Conservation (phyloP, 2,113 vertebrate species). For the Pomatorhinus ruficollis region DNA sequence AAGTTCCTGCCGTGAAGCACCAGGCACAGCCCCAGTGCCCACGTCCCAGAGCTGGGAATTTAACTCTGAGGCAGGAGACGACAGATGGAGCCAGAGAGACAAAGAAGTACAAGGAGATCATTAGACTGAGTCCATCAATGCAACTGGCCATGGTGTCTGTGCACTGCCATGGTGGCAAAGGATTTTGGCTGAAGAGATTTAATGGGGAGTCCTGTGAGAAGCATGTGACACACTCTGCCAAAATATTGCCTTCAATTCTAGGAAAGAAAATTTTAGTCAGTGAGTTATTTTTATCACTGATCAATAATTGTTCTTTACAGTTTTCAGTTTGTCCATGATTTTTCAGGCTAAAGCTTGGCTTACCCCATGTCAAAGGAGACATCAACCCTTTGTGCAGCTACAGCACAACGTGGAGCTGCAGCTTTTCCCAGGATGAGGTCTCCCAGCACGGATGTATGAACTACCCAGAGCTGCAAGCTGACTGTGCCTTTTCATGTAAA, state of each 20-base stretch:
- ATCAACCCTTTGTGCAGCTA: not conserved
- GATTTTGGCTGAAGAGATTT: not conserved
- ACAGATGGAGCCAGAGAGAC: slow-evolving; percentile 65
- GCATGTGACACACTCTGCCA: not conserved
- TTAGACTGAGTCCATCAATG: not conserved
- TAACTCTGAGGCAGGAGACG: not conserved
- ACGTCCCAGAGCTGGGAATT: not conserved
- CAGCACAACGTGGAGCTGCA: not conserved
- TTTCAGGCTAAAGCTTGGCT: not conserved
- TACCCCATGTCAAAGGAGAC: not conserved
- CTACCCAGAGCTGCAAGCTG: not conserved
- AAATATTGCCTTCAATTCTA: not conserved
- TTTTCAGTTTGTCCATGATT: not conserved
- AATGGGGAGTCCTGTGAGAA: not conserved
- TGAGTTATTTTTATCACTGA: not conserved
- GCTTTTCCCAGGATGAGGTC: not conserved
- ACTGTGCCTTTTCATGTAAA: not conserved
- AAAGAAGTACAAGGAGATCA: not conserved
- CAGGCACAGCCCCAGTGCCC: not conserved
- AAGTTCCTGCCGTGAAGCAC: not conserved
- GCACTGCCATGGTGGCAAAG: not conserved
- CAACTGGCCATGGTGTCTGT: not conserved
- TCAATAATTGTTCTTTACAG: not conserved
- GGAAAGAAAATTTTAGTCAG: not conserved
- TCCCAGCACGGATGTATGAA: accelerated